Conservation (phyloP, 2,888 invertebrate species). For the Nephrotoma guestfalica region DNA sequence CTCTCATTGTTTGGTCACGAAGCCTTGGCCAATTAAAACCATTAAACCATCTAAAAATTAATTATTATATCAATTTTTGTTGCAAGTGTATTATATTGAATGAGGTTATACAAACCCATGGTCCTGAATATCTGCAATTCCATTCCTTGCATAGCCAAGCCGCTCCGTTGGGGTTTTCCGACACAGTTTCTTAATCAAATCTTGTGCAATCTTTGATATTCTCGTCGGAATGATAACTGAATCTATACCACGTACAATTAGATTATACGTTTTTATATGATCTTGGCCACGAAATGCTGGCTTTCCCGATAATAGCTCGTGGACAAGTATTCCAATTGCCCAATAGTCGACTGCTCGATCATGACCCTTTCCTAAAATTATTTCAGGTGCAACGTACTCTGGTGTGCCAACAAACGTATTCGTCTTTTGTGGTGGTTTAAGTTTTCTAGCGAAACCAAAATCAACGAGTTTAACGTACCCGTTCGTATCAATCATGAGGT, state of each 20-base stretch:
- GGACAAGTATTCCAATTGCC: conserved; percentile 66
- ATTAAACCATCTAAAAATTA: conserved; percentile 62
- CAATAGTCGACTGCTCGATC: conserved; percentile 85
- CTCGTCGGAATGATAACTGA: conserved; percentile 68
- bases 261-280: conserved; percentile 89
- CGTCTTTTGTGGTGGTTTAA: conserved; percentile 65
- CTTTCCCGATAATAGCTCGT: conserved; percentile 72
- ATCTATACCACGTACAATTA: conserved; percentile 84
- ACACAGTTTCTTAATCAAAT: conserved; percentile 74
- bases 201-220: conserved; percentile 62
- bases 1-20: conserved; percentile 46
- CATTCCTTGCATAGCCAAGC: conserved; percentile 76
- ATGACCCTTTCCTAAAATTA: conserved; percentile 66
- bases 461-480: conserved; percentile 90
- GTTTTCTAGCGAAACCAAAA: conserved; percentile 85
- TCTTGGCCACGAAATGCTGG: conserved; percentile 83
- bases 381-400: conserved; percentile 80
- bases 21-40: conserved; percentile 82
- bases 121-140: conserved; percentile 69
- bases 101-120: conserved; percentile 44
- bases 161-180: conserved; percentile 74
- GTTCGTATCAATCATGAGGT: conserved; percentile 66
- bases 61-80: neutral
- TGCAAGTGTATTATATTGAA: no score
- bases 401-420: conserved; percentile 96